Conservation (phyloP, 2,113 vertebrate species). For the Smithornis capensis region DNA sequence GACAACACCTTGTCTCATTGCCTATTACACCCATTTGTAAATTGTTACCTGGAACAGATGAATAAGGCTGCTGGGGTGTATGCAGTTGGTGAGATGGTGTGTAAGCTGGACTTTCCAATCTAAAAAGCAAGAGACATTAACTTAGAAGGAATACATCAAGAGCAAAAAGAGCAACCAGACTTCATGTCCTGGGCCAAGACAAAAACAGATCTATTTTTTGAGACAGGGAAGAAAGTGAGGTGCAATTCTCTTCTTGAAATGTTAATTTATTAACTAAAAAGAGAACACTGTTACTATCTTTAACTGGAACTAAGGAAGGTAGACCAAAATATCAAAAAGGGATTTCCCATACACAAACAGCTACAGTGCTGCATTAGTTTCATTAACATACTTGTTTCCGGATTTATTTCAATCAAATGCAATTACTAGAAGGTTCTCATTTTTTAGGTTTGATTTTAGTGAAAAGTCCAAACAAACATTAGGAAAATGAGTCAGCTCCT, state of each 20-base stretch:
- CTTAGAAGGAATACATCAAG: not conserved
- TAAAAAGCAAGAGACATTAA: conserved; percentile 45
- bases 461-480: not conserved
- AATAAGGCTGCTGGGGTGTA: conserved; percentile 58
- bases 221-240: not conserved
- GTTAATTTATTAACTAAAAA: not conserved
- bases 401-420: not conserved
- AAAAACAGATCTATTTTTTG: not conserved
- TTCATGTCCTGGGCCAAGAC: not conserved
- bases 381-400: not conserved
- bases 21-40: not conserved
- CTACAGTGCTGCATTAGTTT: not conserved
- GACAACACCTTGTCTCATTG: not conserved
- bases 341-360: not conserved
- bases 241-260: not conserved
- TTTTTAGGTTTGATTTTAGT: not conserved
- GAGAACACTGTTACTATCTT: not conserved
- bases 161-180: not conserved
- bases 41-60: conserved; percentile 76
- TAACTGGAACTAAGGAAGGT: not conserved
- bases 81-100: conserved; percentile 48
- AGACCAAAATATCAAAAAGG: not conserved
- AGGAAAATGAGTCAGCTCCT: not conserved
- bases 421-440: not conserved
- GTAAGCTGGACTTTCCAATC: conserved; percentile 56